Evolutionary conservation across 2,113 vertebrate genomes (phyloP), one percentile per base, ranked within the genome.

Genomic region (Otis tarda): DNA sequence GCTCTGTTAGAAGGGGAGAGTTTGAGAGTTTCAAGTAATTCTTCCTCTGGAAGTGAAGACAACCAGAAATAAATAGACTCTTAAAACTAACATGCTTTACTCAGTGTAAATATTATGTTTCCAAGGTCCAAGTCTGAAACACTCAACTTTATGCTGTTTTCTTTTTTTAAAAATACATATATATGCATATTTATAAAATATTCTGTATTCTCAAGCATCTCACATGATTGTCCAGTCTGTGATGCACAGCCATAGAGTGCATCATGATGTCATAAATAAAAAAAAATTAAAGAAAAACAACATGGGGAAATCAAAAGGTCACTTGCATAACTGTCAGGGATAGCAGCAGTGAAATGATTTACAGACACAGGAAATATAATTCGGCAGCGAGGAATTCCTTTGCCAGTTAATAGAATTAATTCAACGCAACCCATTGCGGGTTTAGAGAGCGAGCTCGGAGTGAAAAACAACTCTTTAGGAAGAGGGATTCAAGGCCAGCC

Each of bases 231-330:
- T 50, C 69, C 85, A 81, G 68, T 75, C 84, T 59, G 10, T 6
- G 43, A 85, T 86, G 68, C 63, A n/a, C 93, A 95, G 81, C 90
- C 79, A 82, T 60, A 19, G 86, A 92, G 52, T 50, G 50, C 70
- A 94, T 93, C 95, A 69, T 78, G 69, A 69, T 82, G 81, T 88
- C 94, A 97, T 94, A 94, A 94, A 77, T 93, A 87, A 94, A 86
- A 33, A 84, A 77, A 79, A 89, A 73, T 41, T 43, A 16, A 76
- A 89, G 56, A 89, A 93, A 78, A 76, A 64, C 81, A 63, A 71
- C 90, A 60, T 43, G 37, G 93, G 52, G 56, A 95, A 97, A 98
- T 95, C 92, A 91, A 97, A 97, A 98, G 95, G 94, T 97, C 96
- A 96, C 94, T 97, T 97, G 94, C 96, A 93, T 95, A 97, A 97